phyloP scores from a whole-genome alignment of 2,888 invertebrate species.

The Cantharis nigra region DNA sequence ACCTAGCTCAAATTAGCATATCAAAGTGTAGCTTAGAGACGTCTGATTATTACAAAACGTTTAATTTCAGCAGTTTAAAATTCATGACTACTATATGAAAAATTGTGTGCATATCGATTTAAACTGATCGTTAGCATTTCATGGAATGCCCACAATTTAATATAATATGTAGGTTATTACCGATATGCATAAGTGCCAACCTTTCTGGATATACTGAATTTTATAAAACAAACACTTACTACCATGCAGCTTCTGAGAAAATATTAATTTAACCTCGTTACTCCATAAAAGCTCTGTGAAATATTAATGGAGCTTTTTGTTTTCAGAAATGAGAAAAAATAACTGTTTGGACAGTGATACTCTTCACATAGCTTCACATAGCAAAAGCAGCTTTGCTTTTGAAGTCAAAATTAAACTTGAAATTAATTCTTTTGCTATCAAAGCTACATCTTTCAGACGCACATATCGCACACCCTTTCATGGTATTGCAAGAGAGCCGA shows the following conservation, averaged over 20 bases:
- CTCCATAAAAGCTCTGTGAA: neutral
- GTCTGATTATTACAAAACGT: slow-evolving; percentile 5
- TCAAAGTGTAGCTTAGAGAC: slow-evolving; percentile 24
- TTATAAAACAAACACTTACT: neutral
- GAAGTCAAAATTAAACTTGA: neutral
- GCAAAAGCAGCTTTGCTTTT: neutral
- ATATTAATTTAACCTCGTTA: neutral
- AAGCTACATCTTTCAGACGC: neutral
- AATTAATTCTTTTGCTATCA: neutral
- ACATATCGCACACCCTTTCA: neutral
- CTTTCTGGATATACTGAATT: neutral
- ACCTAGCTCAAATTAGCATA: slow-evolving; percentile 24
- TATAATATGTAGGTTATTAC: neutral
- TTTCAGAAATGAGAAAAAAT: neutral
- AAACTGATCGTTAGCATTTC: neutral
- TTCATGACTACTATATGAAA: neutral
- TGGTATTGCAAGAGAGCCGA: neutral
- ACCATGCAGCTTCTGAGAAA: neutral
- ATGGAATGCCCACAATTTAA: neutral
- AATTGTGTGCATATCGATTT: neutral
- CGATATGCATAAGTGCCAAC: neutral
- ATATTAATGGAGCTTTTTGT: neutral
- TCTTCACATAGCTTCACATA: neutral
- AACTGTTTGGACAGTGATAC: too few species aligned
- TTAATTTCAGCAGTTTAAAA: neutral